Evolutionary conservation across 2,113 vertebrate species (phyloP), one percentile per base, ranked within the genome.

Genomic region (Miniopterus natalensis): DNA sequence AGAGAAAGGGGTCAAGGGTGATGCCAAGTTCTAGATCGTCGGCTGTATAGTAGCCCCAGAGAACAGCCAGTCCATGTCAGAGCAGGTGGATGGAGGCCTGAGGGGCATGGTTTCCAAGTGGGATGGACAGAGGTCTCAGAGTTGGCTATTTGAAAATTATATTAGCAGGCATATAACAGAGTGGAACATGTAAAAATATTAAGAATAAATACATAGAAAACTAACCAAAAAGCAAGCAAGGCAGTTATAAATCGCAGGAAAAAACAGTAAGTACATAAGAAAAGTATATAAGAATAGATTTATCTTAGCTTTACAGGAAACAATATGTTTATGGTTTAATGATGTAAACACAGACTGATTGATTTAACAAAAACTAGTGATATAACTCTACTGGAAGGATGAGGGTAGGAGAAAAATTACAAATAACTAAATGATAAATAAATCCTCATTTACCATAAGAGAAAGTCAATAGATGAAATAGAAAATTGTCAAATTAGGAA

Each of bases 351-450:
- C 21, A 80, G n/a, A 36, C n/a, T 53, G 61, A 40, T 15, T 49
- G 53, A 73, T 83, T 77, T 73, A 94, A 47, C 8, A 66, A 96
- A 79, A 92, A 36, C 31, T 21, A 29, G 8, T 51, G 51, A 75
- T 86, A 40, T 21, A 78, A 77, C 55, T 87, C 36, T 47, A 77
- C 12, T 47, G 36, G 6, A 94, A 83, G 85, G 47, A 84, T 84
- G 12, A 92, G 11, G 42, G 53, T 21, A 94, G 21, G 36, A 49
- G 18, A 61, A 53, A 92, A 90, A 18, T 6, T 63, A 27, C 2
- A 61, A 77, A 87, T n/a, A 79, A 73, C 55, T 78, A 73, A 94
- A 66, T 91, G 73, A 80, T 78, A 83, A 94, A 53, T 88, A 79
- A 80, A 78, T 90, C 13, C 15, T 95, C 7, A 86, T 77, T 75